These are phyloP conservation scores for Sceliomorpha sp. DNA, from an alignment of 2,888 invertebrate species.

Conservation along the genomic window DNA sequence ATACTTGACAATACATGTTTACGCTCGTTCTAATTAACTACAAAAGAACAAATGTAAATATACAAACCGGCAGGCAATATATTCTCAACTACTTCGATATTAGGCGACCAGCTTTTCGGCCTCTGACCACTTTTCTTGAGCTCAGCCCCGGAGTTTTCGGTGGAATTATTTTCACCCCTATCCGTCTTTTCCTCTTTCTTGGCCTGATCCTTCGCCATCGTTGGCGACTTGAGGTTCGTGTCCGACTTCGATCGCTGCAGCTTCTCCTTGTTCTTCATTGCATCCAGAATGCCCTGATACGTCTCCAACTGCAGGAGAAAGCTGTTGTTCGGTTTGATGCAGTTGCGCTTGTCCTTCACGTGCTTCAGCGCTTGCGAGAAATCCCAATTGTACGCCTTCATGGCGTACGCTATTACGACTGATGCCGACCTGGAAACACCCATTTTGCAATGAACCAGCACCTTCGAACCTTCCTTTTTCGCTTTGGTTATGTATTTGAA, in stretches of 20 bases:
- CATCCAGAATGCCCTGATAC: constrained; percentile 97
- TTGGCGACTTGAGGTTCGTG: constrained; percentile 90
- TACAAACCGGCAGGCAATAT: constrained; percentile 80
- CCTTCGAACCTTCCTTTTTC: constrained; percentile 93
- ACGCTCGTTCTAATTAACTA: no score
- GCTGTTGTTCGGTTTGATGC: constrained; percentile 97
- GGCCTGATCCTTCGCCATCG: constrained; percentile 77
- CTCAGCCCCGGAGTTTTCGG: constrained; percentile 67
- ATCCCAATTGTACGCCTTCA: constrained; percentile 98
- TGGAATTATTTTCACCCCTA: constrained; percentile 56
- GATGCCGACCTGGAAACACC: constrained; percentile 99
- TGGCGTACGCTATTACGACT: constrained; percentile 98
- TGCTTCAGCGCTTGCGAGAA: constrained; percentile 93
- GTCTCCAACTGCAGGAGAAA: constrained; percentile 97
- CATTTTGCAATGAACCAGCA: constrained; percentile 99
- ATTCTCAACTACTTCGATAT: constrained; percentile 84
- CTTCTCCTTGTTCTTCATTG: constrained; percentile 97
- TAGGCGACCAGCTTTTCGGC: constrained; percentile 89
- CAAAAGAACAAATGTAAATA: no score
- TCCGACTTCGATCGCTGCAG: constrained; percentile 96
- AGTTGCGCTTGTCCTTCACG: constrained; percentile 94
- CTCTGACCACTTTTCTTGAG: constrained; percentile 77
- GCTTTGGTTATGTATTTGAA: constrained; percentile 98
- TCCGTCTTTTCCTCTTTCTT: constrained; percentile 71
- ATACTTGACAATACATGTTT: no score